These are phyloP conservation scores for Tretioscincus oriximinensis DNA, from an alignment of 2,113 vertebrate species.

Conservation along the genomic window DNA sequence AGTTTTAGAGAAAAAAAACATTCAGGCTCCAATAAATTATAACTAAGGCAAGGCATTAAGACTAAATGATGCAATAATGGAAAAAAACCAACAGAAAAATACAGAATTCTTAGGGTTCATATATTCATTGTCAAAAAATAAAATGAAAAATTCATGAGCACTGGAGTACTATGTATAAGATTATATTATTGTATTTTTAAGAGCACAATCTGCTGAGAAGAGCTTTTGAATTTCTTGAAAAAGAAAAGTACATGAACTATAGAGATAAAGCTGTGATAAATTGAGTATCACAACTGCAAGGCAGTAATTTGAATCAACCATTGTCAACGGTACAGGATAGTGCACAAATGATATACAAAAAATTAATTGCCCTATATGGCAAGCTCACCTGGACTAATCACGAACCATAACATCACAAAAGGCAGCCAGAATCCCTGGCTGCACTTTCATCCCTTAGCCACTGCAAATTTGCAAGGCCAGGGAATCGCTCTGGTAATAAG, in stretches of 20 bases:
- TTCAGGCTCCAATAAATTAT: no score
- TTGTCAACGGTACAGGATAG: no score
- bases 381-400: not conserved
- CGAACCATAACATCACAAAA: no score
- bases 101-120: not conserved
- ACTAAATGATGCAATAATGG: not conserved
- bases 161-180: not conserved
- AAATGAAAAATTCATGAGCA: slow-evolving; percentile 5
- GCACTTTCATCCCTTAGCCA: no score
- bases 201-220: not conserved
- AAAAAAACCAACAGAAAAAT: not conserved
- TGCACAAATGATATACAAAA: not conserved
- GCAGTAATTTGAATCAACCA: no score
- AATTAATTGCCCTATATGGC: not conserved
- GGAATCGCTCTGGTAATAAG: no score
- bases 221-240: not conserved
- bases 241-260: not conserved
- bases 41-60: not conserved
- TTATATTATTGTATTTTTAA: not conserved
- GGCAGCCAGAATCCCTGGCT: no score
- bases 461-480: no score
- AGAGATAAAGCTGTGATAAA: no score
- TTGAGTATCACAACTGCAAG: no score
- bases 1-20: rapidly evolving
- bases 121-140: not conserved